Percentiles rank a stretch among this genome's conserved stretches.
These are phyloP conservation scores for Pherbina coryleti DNA, from an alignment of 2,888 invertebrate species.

Conservation along the genomic window DNA sequence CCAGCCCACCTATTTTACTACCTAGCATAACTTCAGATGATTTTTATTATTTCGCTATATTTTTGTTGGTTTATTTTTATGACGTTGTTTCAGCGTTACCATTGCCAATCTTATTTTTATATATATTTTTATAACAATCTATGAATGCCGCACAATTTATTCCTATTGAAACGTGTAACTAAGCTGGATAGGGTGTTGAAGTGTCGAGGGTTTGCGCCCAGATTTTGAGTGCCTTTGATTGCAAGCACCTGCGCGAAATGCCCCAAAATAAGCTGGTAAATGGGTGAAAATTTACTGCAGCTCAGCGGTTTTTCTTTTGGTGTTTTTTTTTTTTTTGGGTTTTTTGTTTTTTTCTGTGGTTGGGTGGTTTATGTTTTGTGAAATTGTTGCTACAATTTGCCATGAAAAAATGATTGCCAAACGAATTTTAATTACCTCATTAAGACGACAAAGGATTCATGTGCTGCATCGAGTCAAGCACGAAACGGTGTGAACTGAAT, in stretches of 20 bases:
- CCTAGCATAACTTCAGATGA: background rate
- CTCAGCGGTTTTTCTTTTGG: constrained; percentile 1
- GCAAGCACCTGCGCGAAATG: background rate
- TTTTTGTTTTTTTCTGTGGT: background rate
- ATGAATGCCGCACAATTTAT: constrained; percentile 52
- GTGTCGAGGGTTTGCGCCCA: background rate
- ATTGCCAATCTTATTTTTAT: constrained; percentile 21
- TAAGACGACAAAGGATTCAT: constrained; percentile 65
- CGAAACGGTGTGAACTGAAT: background rate
- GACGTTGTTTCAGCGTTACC: constrained; percentile 20
- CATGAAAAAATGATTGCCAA: constrained; percentile 64
- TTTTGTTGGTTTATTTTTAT: background rate
- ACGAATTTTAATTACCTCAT: constrained; percentile 66
- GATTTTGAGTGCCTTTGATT: background rate
- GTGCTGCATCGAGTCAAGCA: constrained; percentile 46
- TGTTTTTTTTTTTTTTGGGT: background rate
- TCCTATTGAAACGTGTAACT: constrained; percentile 54
- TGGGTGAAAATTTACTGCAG: constrained; percentile 27
- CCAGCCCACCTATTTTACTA: background rate
- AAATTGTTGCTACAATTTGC: constrained; percentile 53
- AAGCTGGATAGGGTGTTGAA: background rate
- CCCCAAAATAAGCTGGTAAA: constrained; percentile 16
- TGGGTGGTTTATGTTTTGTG: constrained; percentile 32
- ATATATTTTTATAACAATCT: constrained; percentile 40
- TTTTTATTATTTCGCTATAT: constrained; percentile 18